Base-by-base conservation (phyloP, 2,888 invertebrate genomes). In the Trimorus sp. region DNA sequence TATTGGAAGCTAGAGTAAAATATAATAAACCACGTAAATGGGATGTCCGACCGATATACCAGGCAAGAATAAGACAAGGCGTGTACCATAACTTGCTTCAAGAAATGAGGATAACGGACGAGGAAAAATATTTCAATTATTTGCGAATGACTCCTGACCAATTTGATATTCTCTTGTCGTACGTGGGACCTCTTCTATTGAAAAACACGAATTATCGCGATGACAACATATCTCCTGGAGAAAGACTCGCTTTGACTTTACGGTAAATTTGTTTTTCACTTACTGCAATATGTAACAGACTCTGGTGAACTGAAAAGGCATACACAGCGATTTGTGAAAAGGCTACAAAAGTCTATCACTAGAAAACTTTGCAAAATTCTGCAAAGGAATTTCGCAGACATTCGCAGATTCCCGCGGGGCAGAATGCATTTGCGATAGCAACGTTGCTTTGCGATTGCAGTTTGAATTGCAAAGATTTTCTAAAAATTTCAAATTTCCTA, bases 241-340 rank as follows among this genome's bases (percentile, higher is more conserved):
- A 70, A 38, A 38, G 70, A 70, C 48, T 70, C n/a, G 59, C 59
- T 59, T 0, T 70, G 8, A 59, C 70, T 5, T 70, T 59, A 12
- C 45, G 70, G 70, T 70, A 37, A 4, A 8, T 11, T 1, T n/a
- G 3, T 7, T 60, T 60, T 60, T 26, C 26, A 26, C 4, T 26
- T 4, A 26, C 26, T 26, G 26, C 26, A 26, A 4, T 26, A 26
- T 26, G 26, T 26, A 26, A 26, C 2, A 26, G 26, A n/a, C n/a
- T n/a, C n/a, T n/a, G n/a, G n/a, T n/a, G n/a, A n/a, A n/a, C n/a
- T n/a, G n/a, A n/a, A n/a, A n/a, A n/a, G n/a, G n/a, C n/a, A n/a
- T n/a, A n/a, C n/a, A n/a, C n/a, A n/a, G n/a, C n/a, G n/a, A n/a
- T n/a, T n/a, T n/a, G n/a, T n/a, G n/a, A n/a, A n/a, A n/a, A n/a